These are phyloP conservation scores for Tragelaphus scriptus DNA, from an alignment of 2,113 vertebrate genomes.

Conservation along the genomic window DNA sequence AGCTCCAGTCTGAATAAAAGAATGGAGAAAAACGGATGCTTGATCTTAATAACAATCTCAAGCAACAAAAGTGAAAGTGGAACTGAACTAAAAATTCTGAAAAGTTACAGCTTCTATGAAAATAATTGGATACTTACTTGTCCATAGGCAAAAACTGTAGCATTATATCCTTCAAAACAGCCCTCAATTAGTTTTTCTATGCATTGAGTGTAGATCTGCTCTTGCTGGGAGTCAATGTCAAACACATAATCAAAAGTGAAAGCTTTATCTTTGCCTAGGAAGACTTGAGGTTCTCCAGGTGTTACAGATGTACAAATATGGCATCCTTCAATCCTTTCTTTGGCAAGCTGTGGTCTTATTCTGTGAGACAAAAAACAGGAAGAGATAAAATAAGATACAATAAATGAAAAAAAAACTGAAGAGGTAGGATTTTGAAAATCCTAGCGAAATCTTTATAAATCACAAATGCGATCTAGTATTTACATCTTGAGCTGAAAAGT, in stretches of 20 bases:
- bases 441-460: not conserved
- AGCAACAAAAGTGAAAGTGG: not conserved
- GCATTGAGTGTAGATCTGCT: conserved; percentile 89
- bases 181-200: conserved; percentile 96
- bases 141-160: conserved; percentile 97
- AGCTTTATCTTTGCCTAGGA: conserved; percentile 98
- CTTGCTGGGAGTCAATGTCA: conserved; percentile 93
- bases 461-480: not conserved
- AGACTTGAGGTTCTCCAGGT: conserved; percentile 94
- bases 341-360: conserved; percentile 96
- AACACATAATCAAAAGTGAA: conserved; percentile 98
- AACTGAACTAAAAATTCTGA: not conserved
- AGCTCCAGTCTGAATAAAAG: conserved; percentile 89
- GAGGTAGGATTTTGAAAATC: conserved; percentile 10
- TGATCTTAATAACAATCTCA: not conserved
- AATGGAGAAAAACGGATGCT: not conserved
- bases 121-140: conserved; percentile 82
- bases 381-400: not conserved
- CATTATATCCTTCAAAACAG: conserved; percentile 98
- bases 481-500: not conserved
- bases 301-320: conserved; percentile 97
- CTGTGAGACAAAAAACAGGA: conserved; percentile 75
- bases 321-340: conserved; percentile 98
- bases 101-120: not conserved
- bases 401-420: conserved; percentile 33